These are phyloP conservation scores for Torymus auratus DNA, from an alignment of 2,888 invertebrate species.

Conservation along the genomic window DNA sequence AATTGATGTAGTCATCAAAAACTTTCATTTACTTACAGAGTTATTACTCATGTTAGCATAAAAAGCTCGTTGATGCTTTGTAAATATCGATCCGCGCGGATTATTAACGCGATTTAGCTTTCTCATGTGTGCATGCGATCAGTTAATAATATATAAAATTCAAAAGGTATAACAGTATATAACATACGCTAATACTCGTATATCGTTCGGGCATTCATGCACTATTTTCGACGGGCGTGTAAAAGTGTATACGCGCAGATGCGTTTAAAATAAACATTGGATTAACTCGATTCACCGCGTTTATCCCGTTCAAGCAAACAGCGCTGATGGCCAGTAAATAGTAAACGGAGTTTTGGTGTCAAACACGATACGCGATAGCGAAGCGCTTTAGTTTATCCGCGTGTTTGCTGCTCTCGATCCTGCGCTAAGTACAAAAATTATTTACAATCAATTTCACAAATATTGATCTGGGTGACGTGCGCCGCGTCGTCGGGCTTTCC, in stretches of 20 bases:
- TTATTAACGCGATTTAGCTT: too few species aligned
- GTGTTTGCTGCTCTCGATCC: not conserved
- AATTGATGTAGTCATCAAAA: too few species aligned
- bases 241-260: not conserved
- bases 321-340: constrained; percentile 28
- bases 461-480: not conserved
- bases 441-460: constrained; percentile 21
- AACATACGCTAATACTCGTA: too few species aligned
- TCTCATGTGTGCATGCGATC: too few species aligned
- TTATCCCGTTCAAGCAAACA: constrained; percentile 30
- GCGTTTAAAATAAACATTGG: constrained; percentile 29
- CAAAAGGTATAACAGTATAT: too few species aligned
- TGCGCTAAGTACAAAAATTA: constrained; percentile 8
- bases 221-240: not conserved
- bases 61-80: too few species aligned
- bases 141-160: too few species aligned
- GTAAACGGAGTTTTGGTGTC: constrained; percentile 46
- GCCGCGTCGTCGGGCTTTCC: too few species aligned
- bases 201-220: too few species aligned
- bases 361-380: not conserved
- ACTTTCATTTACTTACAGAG: too few species aligned
- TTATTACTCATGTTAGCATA: too few species aligned
- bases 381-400: constrained; percentile 7
- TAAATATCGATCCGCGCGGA: too few species aligned
- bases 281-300: constrained; percentile 28